Evolutionary conservation across 1,140 invertebrate genomes (phyloP).

Genomic region (Drosophila watanabei): DNA sequence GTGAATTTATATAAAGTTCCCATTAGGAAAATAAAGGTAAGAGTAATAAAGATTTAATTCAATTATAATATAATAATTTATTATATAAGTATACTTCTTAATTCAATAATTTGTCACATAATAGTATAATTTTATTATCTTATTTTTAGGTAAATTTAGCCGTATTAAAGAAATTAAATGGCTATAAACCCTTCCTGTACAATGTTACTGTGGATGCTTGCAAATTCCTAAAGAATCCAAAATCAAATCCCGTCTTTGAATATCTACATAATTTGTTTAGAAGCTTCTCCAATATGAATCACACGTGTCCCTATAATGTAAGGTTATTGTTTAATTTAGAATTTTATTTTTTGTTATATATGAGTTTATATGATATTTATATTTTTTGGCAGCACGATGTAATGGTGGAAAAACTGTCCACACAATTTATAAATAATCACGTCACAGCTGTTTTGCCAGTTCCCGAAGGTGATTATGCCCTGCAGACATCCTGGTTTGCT

Average conservation of each 20-base stretch:
- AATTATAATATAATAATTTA: background rate
- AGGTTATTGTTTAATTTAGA: too few relatives aligned
- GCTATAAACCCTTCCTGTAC: conserved; percentile 3
- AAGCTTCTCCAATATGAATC: background rate
- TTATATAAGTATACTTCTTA: too few relatives aligned
- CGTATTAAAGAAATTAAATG: background rate
- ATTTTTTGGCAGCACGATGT: background rate
- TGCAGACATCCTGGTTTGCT: background rate
- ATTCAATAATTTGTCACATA: too few relatives aligned
- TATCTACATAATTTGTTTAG: background rate
- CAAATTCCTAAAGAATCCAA: background rate
- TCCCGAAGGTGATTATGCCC: background rate
- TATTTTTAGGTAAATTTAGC: background rate
- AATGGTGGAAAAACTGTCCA: background rate
- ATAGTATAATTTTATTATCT: too few relatives aligned
- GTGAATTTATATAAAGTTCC: background rate
- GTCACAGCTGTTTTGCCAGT: background rate
- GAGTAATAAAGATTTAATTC: background rate
- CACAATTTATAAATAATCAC: background rate
- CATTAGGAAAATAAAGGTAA: background rate
- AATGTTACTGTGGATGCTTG: background rate
- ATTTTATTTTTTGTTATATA: too few relatives aligned
- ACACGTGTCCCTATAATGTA: conserved; percentile 2
- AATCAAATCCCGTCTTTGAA: background rate
- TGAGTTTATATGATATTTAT: too few relatives aligned